A percentile compares a stretch with the other conserved stretches of the same genome.
Conservation (phyloP, 1,140 invertebrate species). For the Ostrea edulis region DNA sequence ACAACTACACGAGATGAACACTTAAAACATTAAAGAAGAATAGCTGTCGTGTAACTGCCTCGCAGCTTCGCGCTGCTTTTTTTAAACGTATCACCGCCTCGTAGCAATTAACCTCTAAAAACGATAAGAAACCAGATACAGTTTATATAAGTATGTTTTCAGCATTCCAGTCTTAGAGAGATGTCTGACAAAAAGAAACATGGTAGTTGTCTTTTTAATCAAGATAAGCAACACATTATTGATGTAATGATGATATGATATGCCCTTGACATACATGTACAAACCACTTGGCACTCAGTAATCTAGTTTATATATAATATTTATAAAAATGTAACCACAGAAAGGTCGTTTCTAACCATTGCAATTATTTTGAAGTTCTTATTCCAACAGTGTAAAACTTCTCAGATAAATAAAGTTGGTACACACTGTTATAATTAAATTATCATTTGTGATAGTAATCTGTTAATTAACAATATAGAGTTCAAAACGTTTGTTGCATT, state of each 20-base stretch:
- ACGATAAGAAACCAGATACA: not conserved
- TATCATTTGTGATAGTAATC: too few relatives aligned
- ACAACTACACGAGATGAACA: not conserved
- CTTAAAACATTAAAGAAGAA: not conserved
- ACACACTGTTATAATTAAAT: too few relatives aligned
- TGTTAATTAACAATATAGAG: too few relatives aligned
- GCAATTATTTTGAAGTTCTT: too few relatives aligned
- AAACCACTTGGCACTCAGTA: not conserved
- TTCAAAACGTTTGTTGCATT: too few relatives aligned
- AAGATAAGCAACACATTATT: not conserved
- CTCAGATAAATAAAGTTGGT: too few relatives aligned
- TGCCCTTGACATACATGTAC: not conserved
- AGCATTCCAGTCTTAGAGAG: not conserved
- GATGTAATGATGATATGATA: not conserved
- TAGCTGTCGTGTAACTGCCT: not conserved
- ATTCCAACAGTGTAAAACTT: too few relatives aligned
- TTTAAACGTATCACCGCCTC: not conserved
- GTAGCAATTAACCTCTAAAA: conserved; percentile 7
- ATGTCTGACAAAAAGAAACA: not conserved
- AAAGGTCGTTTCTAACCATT: too few relatives aligned
- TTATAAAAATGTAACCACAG: too few relatives aligned
- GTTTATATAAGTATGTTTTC: conserved; percentile 14
- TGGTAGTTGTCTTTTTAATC: not conserved
- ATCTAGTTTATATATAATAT: too few relatives aligned
- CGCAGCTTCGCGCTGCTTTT: not conserved